Conservation (phyloP, 2,797 vertebrate genomes). For the Megaceryle alcyon region DNA sequence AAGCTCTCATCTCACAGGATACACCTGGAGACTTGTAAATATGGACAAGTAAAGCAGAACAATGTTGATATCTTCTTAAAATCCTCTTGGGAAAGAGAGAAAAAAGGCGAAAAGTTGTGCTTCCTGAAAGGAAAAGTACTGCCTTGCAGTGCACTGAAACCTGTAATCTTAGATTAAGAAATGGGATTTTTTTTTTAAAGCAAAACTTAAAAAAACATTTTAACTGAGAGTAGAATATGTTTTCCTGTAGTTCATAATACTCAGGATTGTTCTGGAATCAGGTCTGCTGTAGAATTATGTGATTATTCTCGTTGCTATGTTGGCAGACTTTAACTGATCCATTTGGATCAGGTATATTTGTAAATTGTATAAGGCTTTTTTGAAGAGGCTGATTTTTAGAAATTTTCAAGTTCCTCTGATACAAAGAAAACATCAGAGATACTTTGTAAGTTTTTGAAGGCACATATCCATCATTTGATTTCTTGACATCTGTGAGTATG, state of each 20-base stretch:
- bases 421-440: background rate
- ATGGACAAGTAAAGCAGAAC: background rate
- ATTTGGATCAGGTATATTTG: background rate
- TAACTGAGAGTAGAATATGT: background rate
- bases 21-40: background rate
- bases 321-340: background rate
- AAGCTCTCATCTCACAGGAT: background rate
- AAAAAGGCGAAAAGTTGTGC: background rate
- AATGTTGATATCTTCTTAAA: background rate
- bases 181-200: background rate
- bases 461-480: background rate
- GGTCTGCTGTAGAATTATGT: background rate
- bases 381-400: background rate
- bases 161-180: background rate
- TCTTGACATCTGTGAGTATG: background rate
- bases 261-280: background rate
- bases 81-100: background rate
- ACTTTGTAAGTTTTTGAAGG: background rate
- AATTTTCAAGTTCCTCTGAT: background rate
- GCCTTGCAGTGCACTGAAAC: background rate
- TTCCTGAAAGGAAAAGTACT: background rate
- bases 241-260: background rate
- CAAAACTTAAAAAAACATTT: background rate
- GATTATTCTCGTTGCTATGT: background rate
- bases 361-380: background rate